Percentiles rank a stretch among this genome's conserved stretches.
Conservation (phyloP, 1,140 invertebrate species). For the Mamestra configurata region DNA sequence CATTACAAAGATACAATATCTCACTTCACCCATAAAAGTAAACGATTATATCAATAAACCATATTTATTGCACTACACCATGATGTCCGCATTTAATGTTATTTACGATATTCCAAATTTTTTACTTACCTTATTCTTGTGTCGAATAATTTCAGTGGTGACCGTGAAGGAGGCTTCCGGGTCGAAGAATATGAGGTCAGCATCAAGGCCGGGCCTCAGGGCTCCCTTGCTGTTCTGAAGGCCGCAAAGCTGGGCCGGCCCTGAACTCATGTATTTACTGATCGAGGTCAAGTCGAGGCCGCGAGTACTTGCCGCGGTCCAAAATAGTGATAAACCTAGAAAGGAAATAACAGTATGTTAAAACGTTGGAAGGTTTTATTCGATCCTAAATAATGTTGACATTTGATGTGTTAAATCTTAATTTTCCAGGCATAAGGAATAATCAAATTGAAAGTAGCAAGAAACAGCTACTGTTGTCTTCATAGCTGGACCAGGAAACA, state of each 20-base stretch:
- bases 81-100: not conserved
- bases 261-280: conserved; percentile 89
- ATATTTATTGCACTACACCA: not conserved
- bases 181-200: conserved; percentile 92
- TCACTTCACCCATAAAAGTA: not conserved
- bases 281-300: conserved; percentile 88
- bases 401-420: no score
- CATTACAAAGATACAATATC: no score
- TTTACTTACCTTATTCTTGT: conserved; percentile 89
- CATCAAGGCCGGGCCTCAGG: conserved; percentile 90
- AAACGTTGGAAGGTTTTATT: not conserved
- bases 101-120: conserved; percentile 3
- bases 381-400: no score
- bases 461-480: no score
- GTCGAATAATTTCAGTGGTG: conserved; percentile 84
- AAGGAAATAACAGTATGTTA: not conserved
- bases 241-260: conserved; percentile 90
- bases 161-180: conserved; percentile 89
- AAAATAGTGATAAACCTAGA: conserved; percentile 90
- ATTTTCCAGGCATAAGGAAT: no score
- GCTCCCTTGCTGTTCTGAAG: conserved; percentile 89
- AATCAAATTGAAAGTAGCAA: no score
- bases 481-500: no score
- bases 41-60: not conserved
- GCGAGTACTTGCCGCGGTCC: conserved; percentile 88